phyloP scores from a whole-genome alignment of 2,888 invertebrate species.

The Drosophila cognata region DNA sequence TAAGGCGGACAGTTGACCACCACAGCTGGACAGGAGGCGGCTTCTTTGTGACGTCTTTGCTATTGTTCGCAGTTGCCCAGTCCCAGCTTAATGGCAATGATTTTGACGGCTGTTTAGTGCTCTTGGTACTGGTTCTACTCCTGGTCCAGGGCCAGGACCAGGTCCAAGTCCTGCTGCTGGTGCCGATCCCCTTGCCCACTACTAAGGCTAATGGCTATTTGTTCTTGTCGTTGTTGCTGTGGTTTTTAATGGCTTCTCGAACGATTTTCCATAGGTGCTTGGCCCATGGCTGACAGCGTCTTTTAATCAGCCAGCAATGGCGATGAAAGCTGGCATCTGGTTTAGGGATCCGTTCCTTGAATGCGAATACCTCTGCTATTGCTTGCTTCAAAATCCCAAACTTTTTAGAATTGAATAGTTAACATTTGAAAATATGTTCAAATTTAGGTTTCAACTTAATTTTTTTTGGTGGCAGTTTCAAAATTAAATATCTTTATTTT shows the following conservation, averaged over 20 bases:
- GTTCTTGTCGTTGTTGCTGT: conserved; percentile 30
- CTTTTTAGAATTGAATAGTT: not conserved
- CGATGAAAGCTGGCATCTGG: conserved; percentile 63
- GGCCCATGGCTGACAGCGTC: conserved; percentile 44
- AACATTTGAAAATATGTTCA: not conserved
- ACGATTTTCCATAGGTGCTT: conserved; percentile 39
- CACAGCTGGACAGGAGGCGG: conserved; percentile 45
- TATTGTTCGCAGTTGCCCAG: conserved; percentile 56
- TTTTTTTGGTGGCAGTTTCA: not conserved
- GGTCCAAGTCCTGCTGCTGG: conserved; percentile 18
- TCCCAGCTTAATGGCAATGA: conserved; percentile 80
- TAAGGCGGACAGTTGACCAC: conserved; percentile 79
- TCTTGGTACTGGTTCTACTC: conserved; percentile 2
- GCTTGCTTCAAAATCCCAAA: not conserved
- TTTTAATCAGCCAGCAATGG: conserved; percentile 72
- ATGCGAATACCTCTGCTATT: not conserved
- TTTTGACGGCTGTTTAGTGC: conserved; percentile 82
- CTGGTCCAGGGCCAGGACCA: not conserved
- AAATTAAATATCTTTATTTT: not conserved
- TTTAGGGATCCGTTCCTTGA: conserved; percentile 14
- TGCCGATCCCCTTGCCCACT: conserved; percentile 4
- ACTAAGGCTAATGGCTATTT: conserved; percentile 64
- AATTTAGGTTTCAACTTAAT: not conserved
- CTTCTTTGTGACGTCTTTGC: conserved; percentile 51
- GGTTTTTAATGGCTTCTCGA: conserved; percentile 37